phyloP scores from a whole-genome alignment of 2,113 vertebrate species.

The Pterocles gutturalis region DNA sequence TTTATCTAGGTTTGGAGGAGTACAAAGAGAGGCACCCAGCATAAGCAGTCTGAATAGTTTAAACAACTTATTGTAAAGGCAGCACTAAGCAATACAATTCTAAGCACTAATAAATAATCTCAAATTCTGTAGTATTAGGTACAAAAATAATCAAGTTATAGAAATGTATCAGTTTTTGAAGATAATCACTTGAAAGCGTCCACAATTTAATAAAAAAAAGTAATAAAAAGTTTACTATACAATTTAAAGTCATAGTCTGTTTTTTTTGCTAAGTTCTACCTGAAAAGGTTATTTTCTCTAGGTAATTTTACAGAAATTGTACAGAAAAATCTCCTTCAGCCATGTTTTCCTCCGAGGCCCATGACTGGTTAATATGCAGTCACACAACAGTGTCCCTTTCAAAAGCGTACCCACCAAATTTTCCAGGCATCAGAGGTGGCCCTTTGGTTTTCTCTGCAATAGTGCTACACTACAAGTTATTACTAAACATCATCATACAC shows the following conservation, averaged over 20 bases:
- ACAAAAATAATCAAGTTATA: constrained; percentile 36
- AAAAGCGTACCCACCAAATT: neutral
- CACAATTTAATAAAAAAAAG: constrained; percentile 34
- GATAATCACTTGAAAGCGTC: constrained; percentile 13
- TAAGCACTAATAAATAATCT: constrained; percentile 7
- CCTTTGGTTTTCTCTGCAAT: neutral
- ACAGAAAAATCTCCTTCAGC: neutral
- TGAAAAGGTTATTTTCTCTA: neutral
- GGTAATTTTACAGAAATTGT: neutral
- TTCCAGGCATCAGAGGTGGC: neutral
- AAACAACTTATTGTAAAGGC: neutral
- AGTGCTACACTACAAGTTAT: neutral
- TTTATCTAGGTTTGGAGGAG: neutral
- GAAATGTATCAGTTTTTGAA: constrained; percentile 1
- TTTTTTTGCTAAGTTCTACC: neutral
- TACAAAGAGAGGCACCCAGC: neutral
- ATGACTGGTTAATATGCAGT: neutral
- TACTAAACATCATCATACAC: neutral
- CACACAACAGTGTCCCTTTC: neutral
- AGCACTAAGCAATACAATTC: neutral
- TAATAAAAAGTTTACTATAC: constrained; percentile 9
- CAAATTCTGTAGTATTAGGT: constrained; percentile 7
- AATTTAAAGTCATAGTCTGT: neutral
- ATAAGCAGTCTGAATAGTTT: neutral
- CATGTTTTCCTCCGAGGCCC: neutral